Conservation (phyloP, 2,797 vertebrate genomes). For the Ptychadena robeensis region DNA sequence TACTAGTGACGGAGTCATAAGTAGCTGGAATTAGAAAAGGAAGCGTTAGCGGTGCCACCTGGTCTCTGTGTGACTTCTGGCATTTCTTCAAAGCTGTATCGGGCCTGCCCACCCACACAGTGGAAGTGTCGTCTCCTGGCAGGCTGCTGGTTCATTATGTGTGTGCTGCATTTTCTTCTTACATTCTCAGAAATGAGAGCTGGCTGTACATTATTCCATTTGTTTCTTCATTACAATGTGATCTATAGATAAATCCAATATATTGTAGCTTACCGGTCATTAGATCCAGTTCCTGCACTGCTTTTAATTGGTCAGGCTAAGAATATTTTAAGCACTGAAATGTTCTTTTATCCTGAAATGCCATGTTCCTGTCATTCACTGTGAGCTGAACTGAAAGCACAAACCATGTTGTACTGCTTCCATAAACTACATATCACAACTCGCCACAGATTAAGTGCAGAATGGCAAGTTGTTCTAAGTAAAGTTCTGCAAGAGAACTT, state of each 20-base stretch:
- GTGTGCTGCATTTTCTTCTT: slow-evolving; percentile 18
- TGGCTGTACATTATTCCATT: slow-evolving; percentile 8
- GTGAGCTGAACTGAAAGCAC: too few relatives aligned
- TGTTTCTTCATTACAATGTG: slow-evolving; percentile 10
- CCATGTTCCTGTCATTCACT: too few relatives aligned
- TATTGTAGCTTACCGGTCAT: too few relatives aligned
- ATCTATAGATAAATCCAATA: not conserved
- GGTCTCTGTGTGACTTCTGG: slow-evolving; percentile 46
- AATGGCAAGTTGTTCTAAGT: too few relatives aligned
- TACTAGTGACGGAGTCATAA: slow-evolving; percentile 29
- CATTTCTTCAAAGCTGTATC: slow-evolving; percentile 13
- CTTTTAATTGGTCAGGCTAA: too few relatives aligned
- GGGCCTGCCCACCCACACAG: slow-evolving; percentile 14
- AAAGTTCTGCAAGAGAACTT: too few relatives aligned
- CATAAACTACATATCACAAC: too few relatives aligned
- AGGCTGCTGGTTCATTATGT: slow-evolving; percentile 3
- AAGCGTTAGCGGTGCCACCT: slow-evolving; percentile 38
- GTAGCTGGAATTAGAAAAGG: slow-evolving; percentile 26
- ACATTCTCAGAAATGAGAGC: not conserved
- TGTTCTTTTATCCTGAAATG: too few relatives aligned
- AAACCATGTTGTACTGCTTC: too few relatives aligned
- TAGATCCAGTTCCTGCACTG: too few relatives aligned
- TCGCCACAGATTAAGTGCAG: too few relatives aligned
- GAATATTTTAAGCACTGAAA: too few relatives aligned
- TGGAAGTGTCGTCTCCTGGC: slow-evolving; percentile 34